Evolutionary conservation across 1,140 invertebrate genomes (phyloP).

Genomic region (Rhyzopertha dominica): DNA sequence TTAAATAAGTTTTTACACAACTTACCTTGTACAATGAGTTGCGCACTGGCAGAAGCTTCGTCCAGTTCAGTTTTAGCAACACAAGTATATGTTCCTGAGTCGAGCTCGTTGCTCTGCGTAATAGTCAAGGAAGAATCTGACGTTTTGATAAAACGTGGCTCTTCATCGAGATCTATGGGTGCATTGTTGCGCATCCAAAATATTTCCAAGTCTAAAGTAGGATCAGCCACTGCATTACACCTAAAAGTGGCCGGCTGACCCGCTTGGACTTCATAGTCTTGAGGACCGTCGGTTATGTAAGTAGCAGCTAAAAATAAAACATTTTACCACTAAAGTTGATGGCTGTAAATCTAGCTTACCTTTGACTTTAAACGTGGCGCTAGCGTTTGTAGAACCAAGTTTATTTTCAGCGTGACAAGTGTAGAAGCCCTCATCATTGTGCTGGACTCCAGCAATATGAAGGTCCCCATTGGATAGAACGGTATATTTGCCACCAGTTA

Average conservation of each 20-base stretch:
- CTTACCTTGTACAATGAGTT: conserved; percentile 79
- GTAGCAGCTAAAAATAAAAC: conserved; percentile 61
- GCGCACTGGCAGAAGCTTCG: conserved; percentile 74
- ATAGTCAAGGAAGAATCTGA: conserved; percentile 92
- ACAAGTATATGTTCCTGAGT: conserved; percentile 95
- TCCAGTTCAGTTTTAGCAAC: conserved; percentile 89
- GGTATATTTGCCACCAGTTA: conserved; percentile 79
- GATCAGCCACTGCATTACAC: conserved; percentile 86
- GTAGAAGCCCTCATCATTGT: conserved; percentile 83
- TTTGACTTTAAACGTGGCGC: conserved; percentile 76
- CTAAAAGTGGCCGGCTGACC: conserved; percentile 86
- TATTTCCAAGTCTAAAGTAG: conserved; percentile 72
- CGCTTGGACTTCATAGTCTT: conserved; percentile 86
- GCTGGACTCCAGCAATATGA: conserved; percentile 75
- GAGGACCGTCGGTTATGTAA: conserved; percentile 76
- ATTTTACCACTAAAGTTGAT: too few species aligned
- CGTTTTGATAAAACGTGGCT: conserved; percentile 75
- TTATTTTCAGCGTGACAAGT: conserved; percentile 91
- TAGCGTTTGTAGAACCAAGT: conserved; percentile 73
- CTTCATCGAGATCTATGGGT: conserved; percentile 79
- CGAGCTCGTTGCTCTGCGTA: conserved; percentile 87
- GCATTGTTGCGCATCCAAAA: conserved; percentile 84
- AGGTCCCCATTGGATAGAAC: conserved; percentile 75
- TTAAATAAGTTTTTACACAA: conserved; percentile 44
- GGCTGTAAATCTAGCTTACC: conserved; percentile 54